Evolutionary conservation across 2,797 vertebrate species (phyloP).

Genomic region (Silurus lanzhouensis): DNA sequence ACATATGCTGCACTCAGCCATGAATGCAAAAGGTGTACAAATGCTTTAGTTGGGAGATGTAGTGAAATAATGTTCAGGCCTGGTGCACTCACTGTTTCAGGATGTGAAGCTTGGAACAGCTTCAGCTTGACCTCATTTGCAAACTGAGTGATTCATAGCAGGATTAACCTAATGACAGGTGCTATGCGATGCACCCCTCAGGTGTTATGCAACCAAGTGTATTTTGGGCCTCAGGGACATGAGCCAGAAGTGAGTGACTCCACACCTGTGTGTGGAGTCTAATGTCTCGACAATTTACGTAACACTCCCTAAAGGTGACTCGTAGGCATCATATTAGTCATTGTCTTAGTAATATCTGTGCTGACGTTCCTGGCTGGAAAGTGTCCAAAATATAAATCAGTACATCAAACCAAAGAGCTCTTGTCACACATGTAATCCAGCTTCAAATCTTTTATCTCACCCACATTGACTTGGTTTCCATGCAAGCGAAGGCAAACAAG

Average conservation of each 20-base stretch:
- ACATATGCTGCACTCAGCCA: conserved; percentile 1
- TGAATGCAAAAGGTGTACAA: conserved; percentile 14
- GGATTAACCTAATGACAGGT: conserved; percentile 33
- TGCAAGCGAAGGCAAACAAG: conserved; percentile 28
- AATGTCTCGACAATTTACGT: neutral
- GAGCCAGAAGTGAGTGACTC: neutral
- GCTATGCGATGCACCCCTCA: conserved; percentile 27
- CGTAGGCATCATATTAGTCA: neutral
- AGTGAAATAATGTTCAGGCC: neutral
- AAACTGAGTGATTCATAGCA: conserved; percentile 27
- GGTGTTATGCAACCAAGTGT: conserved; percentile 6
- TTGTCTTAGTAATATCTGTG: neutral
- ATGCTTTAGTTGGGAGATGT: neutral
- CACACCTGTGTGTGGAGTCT: neutral
- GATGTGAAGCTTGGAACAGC: conserved; percentile 1
- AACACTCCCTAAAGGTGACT: conserved; percentile 1
- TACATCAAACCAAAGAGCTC: neutral
- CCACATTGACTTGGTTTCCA: conserved; percentile 13
- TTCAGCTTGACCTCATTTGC: conserved; percentile 25
- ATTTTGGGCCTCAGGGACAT: neutral
- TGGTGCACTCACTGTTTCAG: neutral
- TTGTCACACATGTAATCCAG: neutral
- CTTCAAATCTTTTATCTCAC: conserved; percentile 10
- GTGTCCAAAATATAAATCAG: neutral
- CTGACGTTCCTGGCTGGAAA: neutral